These are phyloP conservation scores for Rhombomys opimus DNA, from an alignment of 2,113 vertebrate species.

Conservation along the genomic window DNA sequence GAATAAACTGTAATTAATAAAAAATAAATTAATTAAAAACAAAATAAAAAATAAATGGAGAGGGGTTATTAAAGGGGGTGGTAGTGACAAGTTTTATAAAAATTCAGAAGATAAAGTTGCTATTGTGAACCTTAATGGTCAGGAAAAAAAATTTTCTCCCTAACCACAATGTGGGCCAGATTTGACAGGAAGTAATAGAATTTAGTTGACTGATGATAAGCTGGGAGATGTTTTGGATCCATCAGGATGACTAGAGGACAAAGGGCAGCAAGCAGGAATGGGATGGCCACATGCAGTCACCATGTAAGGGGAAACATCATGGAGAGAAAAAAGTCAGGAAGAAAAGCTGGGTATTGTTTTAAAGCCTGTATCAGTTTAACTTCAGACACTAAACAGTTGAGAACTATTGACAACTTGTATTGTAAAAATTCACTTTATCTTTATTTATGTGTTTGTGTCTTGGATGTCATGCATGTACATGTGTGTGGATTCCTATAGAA, in stretches of 20 bases:
- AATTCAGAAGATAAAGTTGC: slow-evolving; percentile 7
- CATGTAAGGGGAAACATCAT: background rate
- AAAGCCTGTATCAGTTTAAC: background rate
- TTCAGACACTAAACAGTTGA: background rate
- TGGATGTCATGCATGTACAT: background rate
- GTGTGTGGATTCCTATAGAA: background rate
- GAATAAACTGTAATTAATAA: too few species aligned
- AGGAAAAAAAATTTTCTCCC: slow-evolving; percentile 6
- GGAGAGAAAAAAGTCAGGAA: background rate
- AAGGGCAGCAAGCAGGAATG: background rate
- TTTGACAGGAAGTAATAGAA: background rate
- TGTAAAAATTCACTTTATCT: background rate
- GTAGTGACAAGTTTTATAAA: background rate
- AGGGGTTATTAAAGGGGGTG: background rate
- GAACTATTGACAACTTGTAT: background rate
- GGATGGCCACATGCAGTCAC: background rate
- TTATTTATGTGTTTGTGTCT: background rate
- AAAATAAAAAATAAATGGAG: background rate
- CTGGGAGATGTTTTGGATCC: background rate
- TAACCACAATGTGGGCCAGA: background rate
- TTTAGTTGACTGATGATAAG: background rate
- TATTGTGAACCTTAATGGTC: background rate
- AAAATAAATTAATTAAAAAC: too few species aligned
- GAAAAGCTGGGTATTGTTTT: background rate
- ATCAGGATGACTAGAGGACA: background rate